Percentiles rank a stretch among this genome's conserved stretches.
phyloP scores from a whole-genome alignment of 1,140 invertebrate species.

The Muscidifurax raptorellus region DNA sequence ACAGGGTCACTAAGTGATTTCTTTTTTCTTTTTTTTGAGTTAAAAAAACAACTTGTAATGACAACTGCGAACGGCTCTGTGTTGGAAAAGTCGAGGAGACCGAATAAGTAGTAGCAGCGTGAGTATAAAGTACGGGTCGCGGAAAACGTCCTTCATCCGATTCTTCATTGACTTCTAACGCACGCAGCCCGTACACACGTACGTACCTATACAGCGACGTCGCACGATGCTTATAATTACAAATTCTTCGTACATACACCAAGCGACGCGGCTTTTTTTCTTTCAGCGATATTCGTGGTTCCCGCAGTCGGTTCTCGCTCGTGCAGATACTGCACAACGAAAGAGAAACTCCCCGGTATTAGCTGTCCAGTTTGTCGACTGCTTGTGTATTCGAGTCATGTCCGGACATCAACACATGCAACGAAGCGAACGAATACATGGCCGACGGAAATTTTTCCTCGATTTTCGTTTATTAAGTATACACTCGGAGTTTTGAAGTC shows the following conservation, averaged over 20 bases:
- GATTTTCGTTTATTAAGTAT: too few species aligned
- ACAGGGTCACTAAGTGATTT: too few species aligned
- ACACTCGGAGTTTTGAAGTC: too few species aligned
- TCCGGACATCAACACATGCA: not conserved
- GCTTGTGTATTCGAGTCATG: not conserved
- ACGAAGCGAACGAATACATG: not conserved
- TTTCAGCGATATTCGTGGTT: slow-evolving; percentile 15
- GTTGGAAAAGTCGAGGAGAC: not conserved
- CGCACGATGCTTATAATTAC: not conserved
- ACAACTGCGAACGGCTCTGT: too few species aligned
- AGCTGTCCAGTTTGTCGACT: not conserved
- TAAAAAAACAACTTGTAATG: too few species aligned
- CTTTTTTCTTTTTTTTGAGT: too few species aligned
- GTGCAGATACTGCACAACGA: not conserved
- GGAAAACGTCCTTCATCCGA: slow-evolving; percentile 18
- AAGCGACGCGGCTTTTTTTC: not conserved
- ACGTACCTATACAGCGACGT: not conserved
- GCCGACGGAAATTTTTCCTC: too few species aligned
- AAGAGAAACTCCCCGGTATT: slow-evolving; percentile 5
- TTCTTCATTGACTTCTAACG: slow-evolving; percentile 3
- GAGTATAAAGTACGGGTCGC: not conserved
- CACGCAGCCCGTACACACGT: not conserved
- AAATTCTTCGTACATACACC: not conserved
- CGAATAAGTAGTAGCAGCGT: not conserved
- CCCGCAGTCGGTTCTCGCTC: not conserved